Base-by-base conservation (phyloP, 2,797 vertebrate genomes). In the Cygnus olor region DNA sequence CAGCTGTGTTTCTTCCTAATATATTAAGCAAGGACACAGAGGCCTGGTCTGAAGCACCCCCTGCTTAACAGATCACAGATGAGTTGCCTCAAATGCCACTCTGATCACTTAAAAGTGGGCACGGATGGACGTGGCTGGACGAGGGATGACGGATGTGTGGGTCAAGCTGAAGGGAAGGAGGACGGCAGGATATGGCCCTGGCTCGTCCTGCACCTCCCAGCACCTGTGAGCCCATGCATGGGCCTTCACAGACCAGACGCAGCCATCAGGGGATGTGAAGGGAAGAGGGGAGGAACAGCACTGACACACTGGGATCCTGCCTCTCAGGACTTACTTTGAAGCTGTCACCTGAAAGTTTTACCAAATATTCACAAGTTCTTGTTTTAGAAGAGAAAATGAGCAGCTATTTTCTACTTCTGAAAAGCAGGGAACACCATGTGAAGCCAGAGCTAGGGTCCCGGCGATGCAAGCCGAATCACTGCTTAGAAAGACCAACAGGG, bases 21-120 rank as follows among this genome's bases (percentile, higher is more conserved):
- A 49, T 32, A 20, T 34, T 38, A 47, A 53, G 14, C 1, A n/a
- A 24, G n/a, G 71, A n/a, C 0, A 1, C 1, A 53, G 30, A 53
- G 24, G 32, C 18, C 42, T 28, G 64, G 21, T 51, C 17, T 66
- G 38, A 80, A 54, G 53, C 80, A 25, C 63, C 3, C 1, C 7
- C 20, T 25, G 17, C 18, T 51, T 34, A 70, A 78, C 42, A 3
- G 0, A 42, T 57, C 34, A 58, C 61, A 34, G 27, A 21, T 36
- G 27, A 61, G 6, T 20, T 14, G 61, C 49, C 49, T 45, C 44
- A 36, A 54, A 10, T 1, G 0, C 36, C 53, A 42, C 47, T 47
- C 38, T 58, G 4, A 2, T 12, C 80, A 5, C n/a, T 28, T n/a
- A 61, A 38, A 63, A 76, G 34, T 2, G 71, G 64, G 14, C 54